These are phyloP conservation scores for Paratilapia polleni DNA, from an alignment of 2,113 vertebrate species.

Conservation along the genomic window DNA sequence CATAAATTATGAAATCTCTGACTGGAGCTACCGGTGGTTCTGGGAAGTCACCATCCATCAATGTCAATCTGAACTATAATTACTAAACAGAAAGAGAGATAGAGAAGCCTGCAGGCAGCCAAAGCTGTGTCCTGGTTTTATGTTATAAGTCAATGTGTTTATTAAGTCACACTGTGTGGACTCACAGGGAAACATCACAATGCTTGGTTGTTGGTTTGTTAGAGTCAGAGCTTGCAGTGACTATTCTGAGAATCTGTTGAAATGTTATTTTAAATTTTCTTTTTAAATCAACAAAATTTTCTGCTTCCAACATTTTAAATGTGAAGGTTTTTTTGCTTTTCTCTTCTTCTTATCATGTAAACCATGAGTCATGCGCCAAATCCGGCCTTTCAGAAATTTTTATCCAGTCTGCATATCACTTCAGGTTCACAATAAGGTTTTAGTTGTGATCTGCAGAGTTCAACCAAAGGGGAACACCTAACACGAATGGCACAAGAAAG, in stretches of 20 bases:
- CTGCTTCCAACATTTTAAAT: not conserved
- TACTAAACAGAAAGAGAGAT: not conserved
- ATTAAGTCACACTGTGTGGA: not conserved
- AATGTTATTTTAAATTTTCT: not conserved
- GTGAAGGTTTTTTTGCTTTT: accelerated
- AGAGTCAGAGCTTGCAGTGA: not conserved
- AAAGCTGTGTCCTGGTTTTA: slow-evolving; percentile 12
- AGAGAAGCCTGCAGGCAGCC: slow-evolving; percentile 10
- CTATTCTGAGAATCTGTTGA: not conserved
- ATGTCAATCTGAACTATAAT: not conserved
- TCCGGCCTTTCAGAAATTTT: not conserved
- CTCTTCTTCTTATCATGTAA: not conserved
- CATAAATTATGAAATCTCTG: not conserved
- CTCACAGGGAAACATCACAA: not conserved
- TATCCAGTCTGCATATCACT: not conserved
- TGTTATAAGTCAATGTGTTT: not conserved
- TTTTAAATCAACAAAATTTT: not conserved
- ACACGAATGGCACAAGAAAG: no score
- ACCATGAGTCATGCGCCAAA: not conserved
- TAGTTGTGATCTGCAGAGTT: not conserved
- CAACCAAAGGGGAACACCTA: not conserved
- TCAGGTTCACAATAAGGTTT: not conserved
- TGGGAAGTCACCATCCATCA: slow-evolving; percentile 1
- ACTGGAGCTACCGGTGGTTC: not conserved
- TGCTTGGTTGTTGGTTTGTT: not conserved